Conservation (phyloP, 2,888 invertebrate genomes). For the Spialia ferax region DNA sequence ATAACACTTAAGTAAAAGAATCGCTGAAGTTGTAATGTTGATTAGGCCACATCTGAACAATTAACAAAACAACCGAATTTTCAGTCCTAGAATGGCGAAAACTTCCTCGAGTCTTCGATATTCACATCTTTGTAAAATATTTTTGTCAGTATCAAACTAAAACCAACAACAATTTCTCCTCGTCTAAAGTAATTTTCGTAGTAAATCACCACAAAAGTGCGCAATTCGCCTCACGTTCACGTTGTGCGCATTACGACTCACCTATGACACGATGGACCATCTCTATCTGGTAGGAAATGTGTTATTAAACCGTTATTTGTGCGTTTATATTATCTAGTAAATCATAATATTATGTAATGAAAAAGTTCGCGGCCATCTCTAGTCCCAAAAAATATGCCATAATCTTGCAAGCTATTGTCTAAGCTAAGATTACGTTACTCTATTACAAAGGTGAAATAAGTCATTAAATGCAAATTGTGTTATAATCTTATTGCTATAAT, state of each 20-base stretch:
- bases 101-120: too few species aligned
- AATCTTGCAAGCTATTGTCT: slow-evolving; percentile 1
- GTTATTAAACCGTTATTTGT: slow-evolving; percentile 67
- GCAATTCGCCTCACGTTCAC: slow-evolving; percentile 34
- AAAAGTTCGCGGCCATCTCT: neutral
- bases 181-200: neutral
- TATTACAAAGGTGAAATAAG: neutral
- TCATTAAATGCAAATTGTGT: neutral
- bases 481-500: too few species aligned
- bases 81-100: too few species aligned
- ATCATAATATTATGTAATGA: neutral
- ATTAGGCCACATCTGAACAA: too few species aligned
- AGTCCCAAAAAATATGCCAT: neutral
- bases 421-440: neutral
- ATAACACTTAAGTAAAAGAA: too few species aligned
- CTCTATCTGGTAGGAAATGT: slow-evolving; percentile 56
- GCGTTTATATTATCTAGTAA: slow-evolving; percentile 42
- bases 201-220: slow-evolving; percentile 15
- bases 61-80: too few species aligned
- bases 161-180: slow-evolving; percentile 2
- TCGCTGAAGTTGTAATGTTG: too few species aligned
- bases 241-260: slow-evolving; percentile 49
- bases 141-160: neutral
- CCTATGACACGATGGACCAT: slow-evolving; percentile 59
- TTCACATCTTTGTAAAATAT: neutral